Percentiles rank a stretch among this genome's conserved stretches.
These are phyloP conservation scores for Cardiocondyla obscurior DNA, from an alignment of 1,140 invertebrate genomes.

Conservation along the genomic window DNA sequence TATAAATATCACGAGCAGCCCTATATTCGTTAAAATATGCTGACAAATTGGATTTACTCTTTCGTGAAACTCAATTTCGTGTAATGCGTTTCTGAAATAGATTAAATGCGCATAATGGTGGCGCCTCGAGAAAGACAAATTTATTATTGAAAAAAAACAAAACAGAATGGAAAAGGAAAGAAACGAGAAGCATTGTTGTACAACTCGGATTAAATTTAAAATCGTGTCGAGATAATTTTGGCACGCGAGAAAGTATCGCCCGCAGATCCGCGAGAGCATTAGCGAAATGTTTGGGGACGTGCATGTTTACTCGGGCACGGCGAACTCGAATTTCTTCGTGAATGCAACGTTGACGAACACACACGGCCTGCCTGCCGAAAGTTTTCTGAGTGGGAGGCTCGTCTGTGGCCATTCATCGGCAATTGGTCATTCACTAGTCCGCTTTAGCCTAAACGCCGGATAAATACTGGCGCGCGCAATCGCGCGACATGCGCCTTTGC, in stretches of 20 bases:
- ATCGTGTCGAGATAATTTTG: not conserved
- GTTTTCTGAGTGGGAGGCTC: not conserved
- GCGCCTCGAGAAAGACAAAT: not conserved
- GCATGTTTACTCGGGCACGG: not conserved
- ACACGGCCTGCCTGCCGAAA: not conserved
- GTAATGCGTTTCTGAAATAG: not conserved
- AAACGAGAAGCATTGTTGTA: not conserved
- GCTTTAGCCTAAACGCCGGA: constrained; percentile 60
- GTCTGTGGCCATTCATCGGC: constrained; percentile 29
- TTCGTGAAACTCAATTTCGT: not conserved
- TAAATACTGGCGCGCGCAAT: constrained; percentile 77
- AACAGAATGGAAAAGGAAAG: not conserved
- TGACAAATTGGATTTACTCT: not conserved
- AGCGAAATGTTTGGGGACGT: not conserved
- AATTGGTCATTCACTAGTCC: constrained; percentile 44
- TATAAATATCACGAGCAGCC: not conserved
- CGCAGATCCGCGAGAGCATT: not conserved
- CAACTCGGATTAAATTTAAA: not conserved
- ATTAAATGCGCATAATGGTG: not conserved
- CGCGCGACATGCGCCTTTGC: constrained; percentile 78
- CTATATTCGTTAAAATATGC: not conserved
- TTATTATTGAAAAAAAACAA: no score
- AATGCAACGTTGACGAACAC: not conserved
- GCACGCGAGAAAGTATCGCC: not conserved
- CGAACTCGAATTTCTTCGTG: not conserved